phyloP scores from a whole-genome alignment of 2,888 invertebrate species.

The Tanytarsus gracilentus region DNA sequence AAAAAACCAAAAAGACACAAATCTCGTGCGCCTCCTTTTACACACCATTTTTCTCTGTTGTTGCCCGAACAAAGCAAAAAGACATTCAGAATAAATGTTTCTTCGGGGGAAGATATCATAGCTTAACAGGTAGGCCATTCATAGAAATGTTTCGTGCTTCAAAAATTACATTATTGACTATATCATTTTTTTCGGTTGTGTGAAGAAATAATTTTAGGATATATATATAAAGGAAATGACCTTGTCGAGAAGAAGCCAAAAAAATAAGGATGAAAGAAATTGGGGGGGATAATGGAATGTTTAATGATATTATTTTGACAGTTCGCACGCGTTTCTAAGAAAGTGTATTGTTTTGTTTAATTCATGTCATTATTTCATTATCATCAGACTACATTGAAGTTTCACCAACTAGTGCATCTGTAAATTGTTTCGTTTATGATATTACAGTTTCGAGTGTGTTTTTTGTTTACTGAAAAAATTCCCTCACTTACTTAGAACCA shows the following conservation, averaged over 20 bases:
- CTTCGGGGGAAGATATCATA: too few species aligned
- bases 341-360: neutral
- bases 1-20: slow-evolving; percentile 5
- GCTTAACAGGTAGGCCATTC: slow-evolving; percentile 1
- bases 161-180: too few species aligned
- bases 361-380: too few species aligned
- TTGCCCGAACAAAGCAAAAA: neutral
- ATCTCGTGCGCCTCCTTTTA: slow-evolving; percentile 20
- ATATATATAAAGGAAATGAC: slow-evolving; percentile 9
- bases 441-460: neutral
- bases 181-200: neutral
- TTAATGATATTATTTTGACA: slow-evolving; percentile 6
- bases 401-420: neutral
- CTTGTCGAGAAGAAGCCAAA: slow-evolving; percentile 3
- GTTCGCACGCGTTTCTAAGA: neutral
- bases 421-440: neutral
- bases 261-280: neutral
- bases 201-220: neutral
- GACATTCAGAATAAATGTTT: neutral
- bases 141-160: neutral
- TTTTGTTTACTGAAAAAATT: neutral
- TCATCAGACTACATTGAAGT: neutral
- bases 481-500: neutral
- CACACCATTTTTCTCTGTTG: neutral
- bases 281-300: neutral